Evolutionary conservation across 2,113 vertebrate species (phyloP), one percentile per base, ranked within the genome.

Genomic region (Oophaga pumilio): DNA sequence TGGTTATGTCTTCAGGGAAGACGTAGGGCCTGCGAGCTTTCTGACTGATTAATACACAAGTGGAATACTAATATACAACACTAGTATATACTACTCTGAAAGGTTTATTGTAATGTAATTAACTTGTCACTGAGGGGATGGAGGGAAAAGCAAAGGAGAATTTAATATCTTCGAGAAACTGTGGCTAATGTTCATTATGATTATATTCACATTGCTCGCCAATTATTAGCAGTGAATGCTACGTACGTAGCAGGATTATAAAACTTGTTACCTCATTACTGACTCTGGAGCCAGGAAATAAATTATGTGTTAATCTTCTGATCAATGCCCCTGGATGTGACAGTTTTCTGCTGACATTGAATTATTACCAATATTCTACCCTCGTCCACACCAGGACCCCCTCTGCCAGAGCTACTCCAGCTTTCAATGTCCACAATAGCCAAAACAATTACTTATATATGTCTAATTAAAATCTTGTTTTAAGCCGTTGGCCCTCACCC

Each of bases 191-290:
- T 26, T 69, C 76, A 9, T 87, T 43, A 24, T 26, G 53, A 43
- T 73, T 26, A 11, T 28, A 87, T 59, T 82, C 87, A 90, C 52
- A 89, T 89, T 80, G 43, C 33, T 49, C 91, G 91, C 86, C 86
- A 89, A 84, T 90, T 90, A 93, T 88, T 91, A 85, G 91, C 89
- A 90, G 0, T 66, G 87, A 91, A 90, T 91, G 89, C 85, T 89
- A 87, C 90, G 90, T 89, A 77, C 88, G 88, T 74, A 82, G 86
- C 89, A 89, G 86, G 14, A n/a, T 85, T 74, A 53, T 18, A 49
- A 91, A 83, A 15, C 62, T 66, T 90, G 86, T 92, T 86, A 82
- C 84, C 84, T 76, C 59, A 53, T 17, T 77, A 76, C 24, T 17
- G 71, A 43, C 56, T 64, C n/a, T 69, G 3, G 33, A 85, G 28